Conservation (phyloP, 1,140 invertebrate genomes). For the Rhagoletis zephyria region DNA sequence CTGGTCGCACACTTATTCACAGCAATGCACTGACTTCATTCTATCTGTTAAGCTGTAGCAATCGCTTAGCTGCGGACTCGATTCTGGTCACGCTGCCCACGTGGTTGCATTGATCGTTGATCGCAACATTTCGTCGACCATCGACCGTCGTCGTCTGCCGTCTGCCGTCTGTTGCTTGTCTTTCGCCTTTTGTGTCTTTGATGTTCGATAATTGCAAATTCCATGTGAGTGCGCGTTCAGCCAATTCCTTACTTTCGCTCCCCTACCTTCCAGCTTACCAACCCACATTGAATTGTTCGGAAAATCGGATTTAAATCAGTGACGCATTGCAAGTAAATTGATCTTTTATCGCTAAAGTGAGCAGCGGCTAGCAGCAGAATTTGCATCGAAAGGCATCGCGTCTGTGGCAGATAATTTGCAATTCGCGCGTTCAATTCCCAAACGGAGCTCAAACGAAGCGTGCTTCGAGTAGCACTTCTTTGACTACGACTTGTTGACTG, state of each 20-base stretch:
- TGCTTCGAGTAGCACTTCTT: background rate
- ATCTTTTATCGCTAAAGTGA: slow-evolving; percentile 55
- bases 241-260: background rate
- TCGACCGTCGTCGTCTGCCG: background rate
- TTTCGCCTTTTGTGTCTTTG: slow-evolving; percentile 49
- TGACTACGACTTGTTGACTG: slow-evolving; percentile 2
- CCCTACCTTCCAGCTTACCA: background rate
- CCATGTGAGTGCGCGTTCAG: slow-evolving; percentile 28
- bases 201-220: slow-evolving; percentile 55
- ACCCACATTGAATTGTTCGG: slow-evolving; percentile 1
- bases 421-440: slow-evolving; percentile 6
- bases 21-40: no score
- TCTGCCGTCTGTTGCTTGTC: slow-evolving; percentile 20
- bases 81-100: slow-evolving; percentile 15
- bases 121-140: background rate
- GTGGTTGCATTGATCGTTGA: background rate
- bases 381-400: background rate
- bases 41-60: no score
- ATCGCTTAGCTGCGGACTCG: background rate
- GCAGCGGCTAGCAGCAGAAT: background rate
- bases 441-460: no score
- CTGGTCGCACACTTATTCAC: background rate
- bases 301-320: slow-evolving; percentile 55
- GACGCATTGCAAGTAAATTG: slow-evolving; percentile 55
- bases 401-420: slow-evolving; percentile 8